phyloP scores from a whole-genome alignment of 1,140 invertebrate species.

The Drosophila triauraria region DNA sequence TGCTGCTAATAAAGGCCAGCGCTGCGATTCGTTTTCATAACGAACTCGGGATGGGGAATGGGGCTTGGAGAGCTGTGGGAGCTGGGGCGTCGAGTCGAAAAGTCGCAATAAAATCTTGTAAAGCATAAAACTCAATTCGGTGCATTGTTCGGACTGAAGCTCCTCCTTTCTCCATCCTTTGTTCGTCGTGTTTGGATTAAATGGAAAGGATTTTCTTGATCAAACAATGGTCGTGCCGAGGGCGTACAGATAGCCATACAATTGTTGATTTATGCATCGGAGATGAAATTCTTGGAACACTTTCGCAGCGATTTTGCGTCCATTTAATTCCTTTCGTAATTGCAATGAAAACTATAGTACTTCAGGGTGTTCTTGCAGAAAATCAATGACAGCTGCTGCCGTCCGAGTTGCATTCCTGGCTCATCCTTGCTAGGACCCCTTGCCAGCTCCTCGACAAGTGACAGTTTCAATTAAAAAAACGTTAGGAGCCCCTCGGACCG shows the following conservation, averaged over 20 bases:
- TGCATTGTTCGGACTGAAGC: constrained; percentile 50
- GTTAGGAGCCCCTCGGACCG: constrained; percentile 38
- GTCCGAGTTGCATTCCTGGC: constrained; percentile 18
- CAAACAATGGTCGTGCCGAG: constrained; percentile 62
- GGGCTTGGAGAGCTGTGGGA: constrained; percentile 8
- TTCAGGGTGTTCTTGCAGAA: constrained; percentile 65
- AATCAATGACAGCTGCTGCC: constrained; percentile 52
- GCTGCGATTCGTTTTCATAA: constrained; percentile 44
- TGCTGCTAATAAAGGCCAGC: constrained; percentile 55
- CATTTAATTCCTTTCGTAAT: constrained; percentile 45
- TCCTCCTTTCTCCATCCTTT: constrained; percentile 9
- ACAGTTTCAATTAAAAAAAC: constrained; percentile 78
- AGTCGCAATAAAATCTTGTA: constrained; percentile 78
- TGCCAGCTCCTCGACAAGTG: constrained; percentile 60
- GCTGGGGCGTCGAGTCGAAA: constrained; percentile 52
- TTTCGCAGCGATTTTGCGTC: constrained; percentile 42
- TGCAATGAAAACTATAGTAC: constrained; percentile 34
- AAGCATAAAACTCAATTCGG: constrained; percentile 74
- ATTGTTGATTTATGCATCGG: constrained; percentile 75
- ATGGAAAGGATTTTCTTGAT: constrained; percentile 69
- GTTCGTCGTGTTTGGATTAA: constrained; percentile 40
- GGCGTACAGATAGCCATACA: constrained; percentile 20
- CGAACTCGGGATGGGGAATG: constrained; percentile 5
- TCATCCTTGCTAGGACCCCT: constrained; percentile 17
- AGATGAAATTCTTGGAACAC: constrained; percentile 68